Base-by-base conservation (phyloP, 30 jellyfish, hydroid and myxozoan genomes). In the Hydractinia symbiolongicarpus region DNA sequence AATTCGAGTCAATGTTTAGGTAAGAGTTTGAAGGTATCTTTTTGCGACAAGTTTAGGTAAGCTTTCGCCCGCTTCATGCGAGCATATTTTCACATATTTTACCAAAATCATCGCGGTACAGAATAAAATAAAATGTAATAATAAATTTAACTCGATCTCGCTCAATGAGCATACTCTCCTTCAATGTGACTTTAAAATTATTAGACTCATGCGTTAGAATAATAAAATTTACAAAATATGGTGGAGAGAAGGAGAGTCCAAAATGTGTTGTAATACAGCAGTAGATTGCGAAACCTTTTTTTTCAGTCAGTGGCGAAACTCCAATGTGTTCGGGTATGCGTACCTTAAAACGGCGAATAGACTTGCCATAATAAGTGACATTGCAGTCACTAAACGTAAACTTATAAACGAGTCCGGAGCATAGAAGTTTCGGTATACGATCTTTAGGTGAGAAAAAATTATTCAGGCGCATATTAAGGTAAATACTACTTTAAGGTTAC, bases 331-430 rank as follows among this genome's bases (percentile, higher is more conserved):
- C 74, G 9, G 17, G 4, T 6, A 64, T 64, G 17, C 74, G 74
- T 1, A 64, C 74, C 40, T 64, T 64, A 51, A 64, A 64, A 13
- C 4, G 74, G 17, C 74, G 74, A n/a, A n/a, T 6, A 64, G 90
- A 71, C 66, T 72, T 72, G 21, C 90, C 78, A 73, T 71, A 71
- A 82, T 72, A 57, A 57, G 80, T 72, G 85, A 68, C 86, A 57
- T 75, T 69, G 84, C 84, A 82, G 84, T 53, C 82, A 81, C 82
- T 58, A 66, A 60, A 81, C 88, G 55, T 53, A 66, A 67, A 81
- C 6, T 66, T 81, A 62, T 67, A 81, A 16, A 81, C 72, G 4
- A 81, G 55, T 13, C 72, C 72, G 44, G 75, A 81, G 71, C 75
- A 81, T 10, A 81, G 50, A 56, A 67, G 64, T 51, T 70, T 40